These are phyloP conservation scores for Porites australiensis DNA, from an alignment of 64 coral and sea anemone species.

Conservation along the genomic window DNA sequence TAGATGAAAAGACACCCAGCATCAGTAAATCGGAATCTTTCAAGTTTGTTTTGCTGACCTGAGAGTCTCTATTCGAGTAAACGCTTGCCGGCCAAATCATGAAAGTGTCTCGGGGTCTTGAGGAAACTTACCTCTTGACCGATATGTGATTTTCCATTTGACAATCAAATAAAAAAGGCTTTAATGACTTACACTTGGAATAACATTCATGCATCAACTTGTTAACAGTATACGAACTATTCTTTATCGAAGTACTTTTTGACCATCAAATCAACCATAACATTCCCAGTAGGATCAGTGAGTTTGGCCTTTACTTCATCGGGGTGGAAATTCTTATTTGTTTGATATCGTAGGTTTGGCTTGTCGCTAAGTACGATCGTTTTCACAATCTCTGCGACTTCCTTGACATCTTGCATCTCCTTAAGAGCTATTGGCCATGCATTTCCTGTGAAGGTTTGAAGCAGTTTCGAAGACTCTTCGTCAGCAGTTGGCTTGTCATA, in stretches of 20 bases:
- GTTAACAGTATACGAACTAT: background rate
- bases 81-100: no score
- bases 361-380: conserved; percentile 46
- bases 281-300: conserved; percentile 67
- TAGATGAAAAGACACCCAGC: no score
- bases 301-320: conserved; percentile 62
- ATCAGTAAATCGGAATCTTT: no score
- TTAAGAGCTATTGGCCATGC: background rate
- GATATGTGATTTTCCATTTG: no score
- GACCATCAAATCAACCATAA: background rate
- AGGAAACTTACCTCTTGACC: no score
- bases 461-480: conserved; percentile 52
- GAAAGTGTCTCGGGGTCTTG: no score
- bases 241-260: background rate
- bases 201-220: no score
- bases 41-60: no score
- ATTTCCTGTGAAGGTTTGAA: background rate
- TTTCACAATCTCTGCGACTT: conserved; percentile 72
- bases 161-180: no score
- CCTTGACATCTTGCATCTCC: conserved; percentile 18
- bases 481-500: conserved; percentile 64
- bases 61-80: no score
- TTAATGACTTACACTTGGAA: no score
- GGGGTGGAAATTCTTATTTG: conserved; percentile 55
- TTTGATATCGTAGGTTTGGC: conserved; percentile 69